Evolutionary conservation across 2,113 vertebrate genomes (phyloP).

Genomic region (Eptesicus fuscus): DNA sequence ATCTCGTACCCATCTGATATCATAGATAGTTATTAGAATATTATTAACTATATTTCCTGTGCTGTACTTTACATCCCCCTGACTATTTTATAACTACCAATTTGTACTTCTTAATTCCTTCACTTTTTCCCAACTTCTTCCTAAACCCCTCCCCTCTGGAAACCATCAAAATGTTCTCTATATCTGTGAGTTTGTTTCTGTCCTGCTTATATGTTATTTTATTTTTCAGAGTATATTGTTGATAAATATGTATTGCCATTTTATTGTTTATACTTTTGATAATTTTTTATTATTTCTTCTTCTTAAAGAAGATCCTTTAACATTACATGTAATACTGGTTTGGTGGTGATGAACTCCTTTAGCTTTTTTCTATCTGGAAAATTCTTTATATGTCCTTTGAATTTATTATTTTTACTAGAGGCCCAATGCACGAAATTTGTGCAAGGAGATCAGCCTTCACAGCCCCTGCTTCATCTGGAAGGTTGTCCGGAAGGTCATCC

Average conservation of each 20-base stretch:
- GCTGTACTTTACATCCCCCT: not conserved
- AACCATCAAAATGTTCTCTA: not conserved
- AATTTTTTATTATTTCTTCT: not conserved
- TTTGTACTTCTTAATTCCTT: not conserved
- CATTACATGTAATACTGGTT: not conserved
- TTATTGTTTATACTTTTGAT: not conserved
- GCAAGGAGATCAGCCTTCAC: too few species aligned
- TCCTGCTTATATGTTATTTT: not conserved
- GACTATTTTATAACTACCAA: not conserved
- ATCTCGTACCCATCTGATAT: not conserved
- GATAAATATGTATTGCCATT: not conserved
- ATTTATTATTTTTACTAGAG: not conserved
- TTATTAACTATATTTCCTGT: not conserved
- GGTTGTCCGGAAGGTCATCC: too few species aligned
- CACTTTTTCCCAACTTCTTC: not conserved
- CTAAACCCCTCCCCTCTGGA: not conserved
- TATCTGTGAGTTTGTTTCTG: not conserved
- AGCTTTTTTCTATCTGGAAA: not conserved
- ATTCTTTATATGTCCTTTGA: not conserved
- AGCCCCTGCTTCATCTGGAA: too few species aligned
- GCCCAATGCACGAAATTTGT: too few species aligned
- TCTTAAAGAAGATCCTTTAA: not conserved
- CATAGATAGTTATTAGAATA: not conserved
- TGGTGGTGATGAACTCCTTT: not conserved
- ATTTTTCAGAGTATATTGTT: not conserved